phyloP scores from a whole-genome alignment of 2,113 vertebrate genomes.

The Mesembrinibis cayennensis region DNA sequence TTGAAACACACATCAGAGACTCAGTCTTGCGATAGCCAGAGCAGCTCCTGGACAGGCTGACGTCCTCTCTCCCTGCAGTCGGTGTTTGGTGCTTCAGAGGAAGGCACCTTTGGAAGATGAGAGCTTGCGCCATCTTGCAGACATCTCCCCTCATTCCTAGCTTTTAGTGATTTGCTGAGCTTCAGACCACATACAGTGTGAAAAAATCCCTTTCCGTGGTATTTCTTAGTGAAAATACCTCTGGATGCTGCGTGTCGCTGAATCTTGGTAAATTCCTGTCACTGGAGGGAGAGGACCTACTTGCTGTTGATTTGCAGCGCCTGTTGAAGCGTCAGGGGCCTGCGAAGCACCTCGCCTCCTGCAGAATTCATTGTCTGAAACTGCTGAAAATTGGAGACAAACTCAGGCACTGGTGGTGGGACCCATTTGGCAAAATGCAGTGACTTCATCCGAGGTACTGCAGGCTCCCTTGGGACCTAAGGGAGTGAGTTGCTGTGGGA shows the following conservation, averaged over 20 bases:
- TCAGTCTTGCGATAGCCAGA: not conserved
- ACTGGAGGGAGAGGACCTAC: not conserved
- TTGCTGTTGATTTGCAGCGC: not conserved
- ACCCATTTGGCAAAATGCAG: not conserved
- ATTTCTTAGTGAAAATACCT: not conserved
- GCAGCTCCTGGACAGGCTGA: not conserved
- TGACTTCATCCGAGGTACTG: not conserved
- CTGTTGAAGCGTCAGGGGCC: not conserved
- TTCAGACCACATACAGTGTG: not conserved
- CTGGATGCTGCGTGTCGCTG: not conserved
- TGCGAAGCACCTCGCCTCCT: not conserved
- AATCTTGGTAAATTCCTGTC: not conserved
- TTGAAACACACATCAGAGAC: not conserved
- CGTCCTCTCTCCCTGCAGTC: not conserved
- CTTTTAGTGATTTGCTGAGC: not conserved
- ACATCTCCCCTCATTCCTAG: not conserved
- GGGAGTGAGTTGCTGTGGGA: not conserved
- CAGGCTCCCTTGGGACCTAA: fast-evolving
- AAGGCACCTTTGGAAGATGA: not conserved
- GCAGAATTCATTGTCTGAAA: not conserved
- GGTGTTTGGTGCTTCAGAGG: not conserved
- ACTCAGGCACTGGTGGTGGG: not conserved
- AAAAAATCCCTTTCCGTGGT: not conserved
- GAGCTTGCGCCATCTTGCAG: not conserved
- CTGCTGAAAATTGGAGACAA: not conserved